Conservation (phyloP, 2,888 invertebrate species). For the Rutpela maculata region DNA sequence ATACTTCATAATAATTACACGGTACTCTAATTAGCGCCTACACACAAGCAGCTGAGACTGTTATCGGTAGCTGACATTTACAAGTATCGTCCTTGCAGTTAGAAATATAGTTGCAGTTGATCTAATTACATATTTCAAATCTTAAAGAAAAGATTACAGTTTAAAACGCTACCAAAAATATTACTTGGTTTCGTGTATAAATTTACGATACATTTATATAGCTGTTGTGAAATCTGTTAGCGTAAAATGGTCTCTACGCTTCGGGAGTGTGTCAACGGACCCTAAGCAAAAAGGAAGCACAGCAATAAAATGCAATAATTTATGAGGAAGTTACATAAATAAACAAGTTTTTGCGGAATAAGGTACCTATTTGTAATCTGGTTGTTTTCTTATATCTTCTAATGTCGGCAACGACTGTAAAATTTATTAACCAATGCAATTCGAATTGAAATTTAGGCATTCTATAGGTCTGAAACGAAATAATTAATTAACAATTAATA, state of each 20-base stretch:
- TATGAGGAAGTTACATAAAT: not conserved
- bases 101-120: no score
- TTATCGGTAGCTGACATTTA: no score
- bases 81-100: no score
- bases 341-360: not conserved
- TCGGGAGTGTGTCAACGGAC: not conserved
- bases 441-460: not conserved
- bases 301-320: not conserved
- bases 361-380: not conserved
- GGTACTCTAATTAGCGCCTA: no score
- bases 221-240: not conserved
- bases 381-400: not conserved
- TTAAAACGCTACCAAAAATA: not conserved
- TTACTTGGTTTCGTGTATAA: not conserved
- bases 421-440: not conserved
- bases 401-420: not conserved
- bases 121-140: no score
- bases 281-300: not conserved
- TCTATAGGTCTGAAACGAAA: no score
- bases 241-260: not conserved
- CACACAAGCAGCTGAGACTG: no score
- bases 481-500: no score
- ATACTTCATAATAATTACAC: no score
- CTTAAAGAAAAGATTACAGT: no score
- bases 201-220: not conserved